Conservation (phyloP, 2,888 invertebrate species). For the Drosophila lacicola region DNA sequence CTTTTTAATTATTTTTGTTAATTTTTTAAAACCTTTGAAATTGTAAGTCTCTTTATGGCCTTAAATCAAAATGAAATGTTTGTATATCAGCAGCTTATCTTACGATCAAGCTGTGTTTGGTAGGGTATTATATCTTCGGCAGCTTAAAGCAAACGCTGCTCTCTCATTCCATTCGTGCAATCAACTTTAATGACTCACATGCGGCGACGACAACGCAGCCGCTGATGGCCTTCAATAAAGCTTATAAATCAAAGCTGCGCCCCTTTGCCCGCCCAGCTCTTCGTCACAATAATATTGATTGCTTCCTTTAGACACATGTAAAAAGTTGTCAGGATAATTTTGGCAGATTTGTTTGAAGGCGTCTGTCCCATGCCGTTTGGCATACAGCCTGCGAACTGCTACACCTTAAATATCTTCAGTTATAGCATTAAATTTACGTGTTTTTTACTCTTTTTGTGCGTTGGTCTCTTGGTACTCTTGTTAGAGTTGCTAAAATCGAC, state of each 20-base stretch:
- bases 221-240: slow-evolving; percentile 57
- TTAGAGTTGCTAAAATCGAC: too few species aligned
- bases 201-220: slow-evolving; percentile 24
- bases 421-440: slow-evolving; percentile 34
- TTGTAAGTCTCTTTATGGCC: too few species aligned
- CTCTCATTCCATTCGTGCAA: slow-evolving; percentile 30
- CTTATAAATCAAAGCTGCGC: slow-evolving; percentile 57
- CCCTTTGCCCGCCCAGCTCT: not conserved
- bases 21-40: too few species aligned
- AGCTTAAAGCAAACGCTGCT: too few species aligned
- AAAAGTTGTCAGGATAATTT: slow-evolving; percentile 56
- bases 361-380: slow-evolving; percentile 5
- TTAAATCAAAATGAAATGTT: not conserved
- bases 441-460: not conserved
- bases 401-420: slow-evolving; percentile 31
- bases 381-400: not conserved
- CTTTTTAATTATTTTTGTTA: too few species aligned
- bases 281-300: slow-evolving; percentile 48
- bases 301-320: slow-evolving; percentile 49
- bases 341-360: slow-evolving; percentile 43
- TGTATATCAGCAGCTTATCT: not conserved
- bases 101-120: not conserved
- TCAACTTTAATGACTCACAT: slow-evolving; percentile 58
- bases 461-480: too few species aligned
- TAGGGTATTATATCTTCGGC: slow-evolving; percentile 5